Percentiles rank a stretch among this genome's conserved stretches.
Conservation (phyloP, 2,797 vertebrate genomes). For the Parambassis ranga region DNA sequence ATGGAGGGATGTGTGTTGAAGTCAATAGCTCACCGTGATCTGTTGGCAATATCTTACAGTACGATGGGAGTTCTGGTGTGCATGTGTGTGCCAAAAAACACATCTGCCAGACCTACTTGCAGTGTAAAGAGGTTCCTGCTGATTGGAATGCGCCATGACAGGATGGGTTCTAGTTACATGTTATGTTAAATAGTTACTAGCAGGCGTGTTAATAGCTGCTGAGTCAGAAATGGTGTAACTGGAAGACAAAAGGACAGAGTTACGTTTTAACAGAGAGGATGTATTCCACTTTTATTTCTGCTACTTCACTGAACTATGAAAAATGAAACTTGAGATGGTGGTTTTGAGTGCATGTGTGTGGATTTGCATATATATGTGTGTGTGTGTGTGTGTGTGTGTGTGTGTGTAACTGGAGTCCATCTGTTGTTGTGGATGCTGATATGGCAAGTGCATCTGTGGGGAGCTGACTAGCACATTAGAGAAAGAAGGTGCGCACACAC, state of each 20-base stretch:
- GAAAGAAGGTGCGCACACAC: slow-evolving; percentile 25
- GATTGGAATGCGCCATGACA: slow-evolving; percentile 44
- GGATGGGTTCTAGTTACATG: slow-evolving; percentile 29
- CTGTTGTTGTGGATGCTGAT: slow-evolving; percentile 73
- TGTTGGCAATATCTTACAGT: slow-evolving; percentile 42
- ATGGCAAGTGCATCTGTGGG: slow-evolving; percentile 67
- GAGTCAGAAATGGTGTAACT: not conserved
- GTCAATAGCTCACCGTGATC: slow-evolving; percentile 55
- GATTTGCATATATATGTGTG: slow-evolving; percentile 17
- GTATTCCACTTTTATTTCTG: not conserved
- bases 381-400: slow-evolving; percentile 10
- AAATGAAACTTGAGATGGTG: slow-evolving; percentile 11
- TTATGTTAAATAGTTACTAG: slow-evolving; percentile 38
- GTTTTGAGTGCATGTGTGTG: slow-evolving; percentile 19
- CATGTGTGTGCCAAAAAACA: slow-evolving; percentile 18
- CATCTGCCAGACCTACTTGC: slow-evolving; percentile 43
- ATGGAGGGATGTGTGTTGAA: slow-evolving; percentile 34
- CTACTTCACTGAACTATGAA: slow-evolving; percentile 21
- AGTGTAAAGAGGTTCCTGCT: slow-evolving; percentile 31
- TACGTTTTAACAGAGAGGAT: not conserved
- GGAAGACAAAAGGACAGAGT: not conserved
- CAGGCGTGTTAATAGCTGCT: slow-evolving; percentile 16
- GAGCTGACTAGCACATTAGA: slow-evolving; percentile 65
- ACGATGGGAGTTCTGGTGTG: slow-evolving; percentile 22
- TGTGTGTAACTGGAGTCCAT: slow-evolving; percentile 63